Evolutionary conservation across 1,140 invertebrate genomes (phyloP).

Genomic region (Bathynomus jamesi): DNA sequence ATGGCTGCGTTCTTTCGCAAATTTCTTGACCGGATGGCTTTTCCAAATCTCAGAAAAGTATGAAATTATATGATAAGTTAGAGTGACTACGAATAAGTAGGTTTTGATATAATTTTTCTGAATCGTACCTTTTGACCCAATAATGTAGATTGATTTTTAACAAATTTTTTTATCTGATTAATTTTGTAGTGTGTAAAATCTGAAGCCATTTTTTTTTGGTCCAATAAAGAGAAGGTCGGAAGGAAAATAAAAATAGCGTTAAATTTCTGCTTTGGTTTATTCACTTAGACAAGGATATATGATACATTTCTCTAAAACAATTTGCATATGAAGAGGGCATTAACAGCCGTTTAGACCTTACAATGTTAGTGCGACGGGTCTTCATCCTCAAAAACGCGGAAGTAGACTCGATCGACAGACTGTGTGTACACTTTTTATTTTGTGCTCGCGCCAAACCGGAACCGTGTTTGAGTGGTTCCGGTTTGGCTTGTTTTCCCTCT

Average conservation of each 20-base stretch:
- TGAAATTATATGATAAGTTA: no score
- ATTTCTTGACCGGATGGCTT: no score
- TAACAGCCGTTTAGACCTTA: not conserved
- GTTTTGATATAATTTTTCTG: no score
- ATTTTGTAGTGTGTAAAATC: no score
- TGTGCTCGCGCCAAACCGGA: not conserved
- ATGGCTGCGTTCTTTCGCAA: no score
- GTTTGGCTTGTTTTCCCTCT: not conserved
- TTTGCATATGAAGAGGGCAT: constrained; percentile 33
- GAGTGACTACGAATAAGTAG: no score
- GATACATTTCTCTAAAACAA: constrained; percentile 35
- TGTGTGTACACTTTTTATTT: not conserved
- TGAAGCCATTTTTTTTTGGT: no score
- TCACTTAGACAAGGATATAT: constrained; percentile 37
- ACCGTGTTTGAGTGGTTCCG: not conserved
- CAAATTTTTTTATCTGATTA: no score
- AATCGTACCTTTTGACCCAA: no score
- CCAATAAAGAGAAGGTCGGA: no score
- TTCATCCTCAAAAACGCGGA: not conserved
- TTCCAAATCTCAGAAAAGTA: no score
- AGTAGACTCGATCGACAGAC: not conserved
- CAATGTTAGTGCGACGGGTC: not conserved
- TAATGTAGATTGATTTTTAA: no score
- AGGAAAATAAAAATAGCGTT: not conserved
- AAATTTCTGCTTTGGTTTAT: constrained; percentile 35